Evolutionary conservation across 2,888 invertebrate species (phyloP), one percentile per base, ranked within the genome.

Genomic region (Lottia scabra): DNA sequence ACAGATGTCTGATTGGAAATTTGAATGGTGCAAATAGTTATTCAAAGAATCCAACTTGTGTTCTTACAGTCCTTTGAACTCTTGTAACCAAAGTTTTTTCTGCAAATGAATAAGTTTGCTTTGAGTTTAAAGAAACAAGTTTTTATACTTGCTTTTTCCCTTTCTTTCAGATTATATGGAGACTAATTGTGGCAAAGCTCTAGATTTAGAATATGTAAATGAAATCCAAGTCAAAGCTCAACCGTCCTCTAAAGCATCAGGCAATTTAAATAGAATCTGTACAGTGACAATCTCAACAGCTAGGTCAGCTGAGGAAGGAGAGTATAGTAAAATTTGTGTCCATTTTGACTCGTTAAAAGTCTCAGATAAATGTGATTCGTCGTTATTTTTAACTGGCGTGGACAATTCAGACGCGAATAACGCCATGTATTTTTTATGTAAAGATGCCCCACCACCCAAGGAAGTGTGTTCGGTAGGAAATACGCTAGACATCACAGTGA

Each of bases 101-200:
- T n/a, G n/a, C n/a, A n/a, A n/a, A n/a, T n/a, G n/a, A n/a, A n/a
- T n/a, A n/a, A n/a, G n/a, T n/a, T n/a, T n/a, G n/a, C n/a, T n/a
- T n/a, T n/a, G n/a, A n/a, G n/a, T n/a, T n/a, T n/a, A n/a, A n/a
- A n/a, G n/a, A n/a, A n/a, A n/a, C n/a, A n/a, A n/a, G n/a, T n/a
- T n/a, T n/a, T n/a, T n/a, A n/a, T n/a, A n/a, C n/a, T n/a, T n/a
- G 30, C 0, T 56, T 23, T 56, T 10, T 13, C 19, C 12, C 56
- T 56, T n/a, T n/a, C 19, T 56, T 56, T 10, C 56, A 56, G 56
- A 56, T 56, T 56, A 56, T 13, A 56, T 56, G 56, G 56, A 56
- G 23, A 56, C 56, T 23, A 56, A 56, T 56, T 56, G 56, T 56
- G 56, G 56, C 8, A 56, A 56, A 56, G 19, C 56, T 1, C 15